Conservation (phyloP, 2,888 invertebrate genomes). For the Eupithecia pulchellata region DNA sequence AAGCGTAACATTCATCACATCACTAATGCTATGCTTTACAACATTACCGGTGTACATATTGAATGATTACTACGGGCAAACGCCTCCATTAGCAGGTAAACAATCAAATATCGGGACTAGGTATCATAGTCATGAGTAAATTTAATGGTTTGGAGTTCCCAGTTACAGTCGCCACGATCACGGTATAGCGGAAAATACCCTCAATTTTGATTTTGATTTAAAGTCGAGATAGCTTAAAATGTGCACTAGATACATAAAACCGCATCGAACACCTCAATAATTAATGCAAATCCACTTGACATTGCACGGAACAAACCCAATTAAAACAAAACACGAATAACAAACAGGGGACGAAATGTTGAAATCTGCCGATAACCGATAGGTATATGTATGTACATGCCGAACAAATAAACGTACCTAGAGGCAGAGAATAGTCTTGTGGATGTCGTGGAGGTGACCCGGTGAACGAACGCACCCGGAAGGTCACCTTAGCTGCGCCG, state of each 20-base stretch:
- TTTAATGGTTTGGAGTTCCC: background rate
- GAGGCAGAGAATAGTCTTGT: constrained; percentile 40
- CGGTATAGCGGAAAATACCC: background rate
- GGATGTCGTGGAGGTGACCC: constrained; percentile 64
- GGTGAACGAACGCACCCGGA: constrained; percentile 68
- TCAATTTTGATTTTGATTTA: background rate
- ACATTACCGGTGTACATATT: background rate
- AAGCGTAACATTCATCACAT: background rate
- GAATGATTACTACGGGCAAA: background rate
- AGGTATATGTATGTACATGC: no score
- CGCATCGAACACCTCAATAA: background rate
- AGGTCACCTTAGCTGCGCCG: constrained; percentile 71
- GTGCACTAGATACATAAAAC: background rate
- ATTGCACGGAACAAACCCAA: constrained; percentile 18
- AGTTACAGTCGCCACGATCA: background rate
- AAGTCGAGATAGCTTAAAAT: background rate
- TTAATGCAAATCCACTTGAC: constrained; percentile 21
- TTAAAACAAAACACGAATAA: constrained; percentile 32
- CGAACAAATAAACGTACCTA: constrained; percentile 41
- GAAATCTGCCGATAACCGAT: constrained; percentile 33
- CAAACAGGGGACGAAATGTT: constrained; percentile 36
- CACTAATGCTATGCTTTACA: no score
- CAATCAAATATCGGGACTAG: background rate
- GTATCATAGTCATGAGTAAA: background rate
- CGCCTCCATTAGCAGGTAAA: background rate